Percentiles rank a stretch among this genome's conserved stretches.
Evolutionary conservation across 1,140 invertebrate species (phyloP).

Genomic region (Rhopalosiphum maidis): DNA sequence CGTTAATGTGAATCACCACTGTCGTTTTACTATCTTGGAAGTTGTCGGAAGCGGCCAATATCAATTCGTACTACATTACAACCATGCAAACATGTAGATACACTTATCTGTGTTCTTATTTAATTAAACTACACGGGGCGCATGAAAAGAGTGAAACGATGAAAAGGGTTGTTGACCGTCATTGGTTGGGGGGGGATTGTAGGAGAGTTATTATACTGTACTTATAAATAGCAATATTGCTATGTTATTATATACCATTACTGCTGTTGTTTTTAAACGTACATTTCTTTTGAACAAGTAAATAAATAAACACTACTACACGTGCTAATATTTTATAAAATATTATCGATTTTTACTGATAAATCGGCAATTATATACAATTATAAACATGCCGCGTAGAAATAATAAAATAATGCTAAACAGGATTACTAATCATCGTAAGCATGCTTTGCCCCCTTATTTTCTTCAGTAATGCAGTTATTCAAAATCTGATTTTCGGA

Average conservation of each 20-base stretch:
- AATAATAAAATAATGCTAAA: not conserved
- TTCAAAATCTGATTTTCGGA: not conserved
- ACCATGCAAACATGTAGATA: slow-evolving; percentile 58
- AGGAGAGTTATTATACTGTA: not conserved
- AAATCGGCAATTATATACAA: not conserved
- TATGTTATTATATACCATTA: not conserved
- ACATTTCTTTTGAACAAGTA: not conserved
- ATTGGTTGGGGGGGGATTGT: not conserved
- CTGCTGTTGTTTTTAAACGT: not conserved
- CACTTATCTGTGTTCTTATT: slow-evolving; percentile 46
- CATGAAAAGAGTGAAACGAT: no score
- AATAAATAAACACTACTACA: not conserved
- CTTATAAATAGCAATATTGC: not conserved
- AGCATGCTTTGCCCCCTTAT: not conserved
- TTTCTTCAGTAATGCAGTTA: not conserved
- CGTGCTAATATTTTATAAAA: not conserved
- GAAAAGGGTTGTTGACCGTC: not conserved
- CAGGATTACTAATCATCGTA: not conserved
- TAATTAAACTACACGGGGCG: not conserved
- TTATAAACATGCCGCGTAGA: not conserved
- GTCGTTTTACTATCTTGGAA: slow-evolving; percentile 82
- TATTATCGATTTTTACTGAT: not conserved
- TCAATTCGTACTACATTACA: slow-evolving; percentile 77
- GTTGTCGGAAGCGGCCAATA: slow-evolving; percentile 84
- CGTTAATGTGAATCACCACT: slow-evolving; percentile 77